Evolutionary conservation across 2,113 vertebrate genomes (phyloP), one percentile per base, ranked within the genome.

Genomic region (Lathamus discolor): DNA sequence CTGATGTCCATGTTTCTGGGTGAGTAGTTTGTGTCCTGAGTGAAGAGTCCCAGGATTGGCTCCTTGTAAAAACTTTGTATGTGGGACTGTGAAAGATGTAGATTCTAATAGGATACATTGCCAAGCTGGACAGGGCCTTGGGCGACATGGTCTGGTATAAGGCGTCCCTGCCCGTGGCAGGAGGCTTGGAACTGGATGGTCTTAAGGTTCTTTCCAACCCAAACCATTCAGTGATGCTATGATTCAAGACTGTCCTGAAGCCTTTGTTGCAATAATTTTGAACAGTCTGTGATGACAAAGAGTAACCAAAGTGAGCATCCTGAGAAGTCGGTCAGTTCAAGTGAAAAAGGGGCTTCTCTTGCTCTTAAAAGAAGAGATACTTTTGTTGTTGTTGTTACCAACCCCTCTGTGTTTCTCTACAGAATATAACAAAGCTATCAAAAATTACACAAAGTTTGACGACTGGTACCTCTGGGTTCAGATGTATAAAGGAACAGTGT

Each of bases 381-480:
- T 11, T 31, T 27, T 12, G 20, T 3, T 48, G 28, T 3, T 46
- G 23, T 25, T 66, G 57, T 94, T 96, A 91, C 66, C 46, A 46
- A 61, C 54, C 44, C 44, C 29, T 95, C 83, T 96, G 4, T 83
- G 39, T 35, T 77, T 85, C 72, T 94, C 94, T 95, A 48, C 96
- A 99, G 99, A 99, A 51, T 99, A 99, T 86, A 98, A 99, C 93
- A 98, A 97, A 97, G 98, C 99, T 89, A 99, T 99, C 86, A 98
- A 98, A 97, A 99, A 99, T 97, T 99, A 99, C 96, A 99, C 99
- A 10, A 99, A 98, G 76, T 99, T 99, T 29, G 99, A 99, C 87
- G 99, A 99, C 98, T 99, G 99, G 99, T 99, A 99, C 96, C 98
- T 99, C 70, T 99, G 99, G 99, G 99, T 99, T 67, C 99, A 99